Evolutionary conservation across 2,113 vertebrate species (phyloP).

Genomic region (Xenopus tropicalis): DNA sequence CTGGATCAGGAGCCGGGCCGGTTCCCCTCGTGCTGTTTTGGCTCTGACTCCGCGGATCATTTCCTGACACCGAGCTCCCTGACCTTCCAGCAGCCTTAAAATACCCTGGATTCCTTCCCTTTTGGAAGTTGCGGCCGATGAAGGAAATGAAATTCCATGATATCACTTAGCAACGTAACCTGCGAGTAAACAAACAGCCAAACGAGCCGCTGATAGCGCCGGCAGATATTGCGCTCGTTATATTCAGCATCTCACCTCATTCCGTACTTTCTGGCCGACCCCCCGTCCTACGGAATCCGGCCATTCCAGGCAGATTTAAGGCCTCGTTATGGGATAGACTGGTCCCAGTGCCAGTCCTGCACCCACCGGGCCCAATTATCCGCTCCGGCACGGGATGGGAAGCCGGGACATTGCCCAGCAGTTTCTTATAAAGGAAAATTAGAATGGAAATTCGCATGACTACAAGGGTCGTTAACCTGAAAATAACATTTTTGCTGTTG

Average conservation of each 20-base stretch:
- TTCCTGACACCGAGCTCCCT: background rate
- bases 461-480: no score
- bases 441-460: no score
- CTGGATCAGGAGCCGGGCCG: no score
- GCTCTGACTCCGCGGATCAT: background rate
- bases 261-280: constrained; percentile 46
- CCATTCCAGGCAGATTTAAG: background rate
- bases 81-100: constrained; percentile 5
- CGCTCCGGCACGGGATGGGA: no score
- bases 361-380: no score
- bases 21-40: background rate
- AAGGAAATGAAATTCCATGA: constrained; percentile 48
- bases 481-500: no score
- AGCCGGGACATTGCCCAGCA: no score
- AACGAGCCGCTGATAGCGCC: constrained; percentile 14
- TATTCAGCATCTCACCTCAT: constrained; percentile 47
- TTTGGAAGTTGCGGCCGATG: constrained; percentile 48
- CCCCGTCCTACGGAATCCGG: constrained; percentile 32
- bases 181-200: constrained; percentile 53
- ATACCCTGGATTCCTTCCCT: constrained; percentile 21
- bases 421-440: no score
- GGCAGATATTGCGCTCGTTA: constrained; percentile 7
- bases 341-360: background rate
- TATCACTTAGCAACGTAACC: constrained; percentile 57
- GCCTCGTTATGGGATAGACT: background rate